These are phyloP conservation scores for Anthrax anthrax DNA, from an alignment of 2,888 invertebrate species.

Conservation along the genomic window DNA sequence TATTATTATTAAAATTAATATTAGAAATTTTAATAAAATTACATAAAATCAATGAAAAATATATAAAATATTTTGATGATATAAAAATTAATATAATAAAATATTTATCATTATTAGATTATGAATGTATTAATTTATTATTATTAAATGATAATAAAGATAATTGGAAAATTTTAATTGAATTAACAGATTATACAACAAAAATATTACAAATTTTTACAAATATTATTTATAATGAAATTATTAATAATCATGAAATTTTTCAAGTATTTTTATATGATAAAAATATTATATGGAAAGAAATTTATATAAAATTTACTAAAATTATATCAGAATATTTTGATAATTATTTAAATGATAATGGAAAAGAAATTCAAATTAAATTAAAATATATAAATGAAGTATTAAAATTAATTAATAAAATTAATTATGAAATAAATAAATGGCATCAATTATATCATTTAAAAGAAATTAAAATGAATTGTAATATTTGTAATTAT, in stretches of 20 bases:
- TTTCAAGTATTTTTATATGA: neutral
- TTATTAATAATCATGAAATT: neutral
- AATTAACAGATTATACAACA: neutral
- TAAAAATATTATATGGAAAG: conserved; percentile 4
- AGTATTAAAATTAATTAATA: conserved; percentile 1
- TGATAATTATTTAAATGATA: neutral
- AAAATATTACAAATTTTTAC: conserved; percentile 4
- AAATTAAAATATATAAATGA: conserved; percentile 4
- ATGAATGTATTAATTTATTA: neutral
- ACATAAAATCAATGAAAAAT: neutral
- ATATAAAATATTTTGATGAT: neutral
- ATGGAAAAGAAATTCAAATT: neutral
- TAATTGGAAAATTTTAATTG: neutral
- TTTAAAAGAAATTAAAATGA: neutral
- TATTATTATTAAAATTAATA: neutral
- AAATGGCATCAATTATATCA: conserved; percentile 8
- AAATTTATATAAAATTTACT: neutral
- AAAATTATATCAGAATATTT: neutral
- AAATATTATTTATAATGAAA: neutral
- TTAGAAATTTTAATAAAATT: neutral
- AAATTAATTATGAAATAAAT: conserved; percentile 3
- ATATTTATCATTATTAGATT: neutral
- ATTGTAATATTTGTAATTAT: conserved; percentile 4
- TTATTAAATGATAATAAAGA: neutral
- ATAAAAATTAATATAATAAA: neutral